Evolutionary conservation across 2,113 vertebrate species (phyloP).

Genomic region (Caranx melampygus): DNA sequence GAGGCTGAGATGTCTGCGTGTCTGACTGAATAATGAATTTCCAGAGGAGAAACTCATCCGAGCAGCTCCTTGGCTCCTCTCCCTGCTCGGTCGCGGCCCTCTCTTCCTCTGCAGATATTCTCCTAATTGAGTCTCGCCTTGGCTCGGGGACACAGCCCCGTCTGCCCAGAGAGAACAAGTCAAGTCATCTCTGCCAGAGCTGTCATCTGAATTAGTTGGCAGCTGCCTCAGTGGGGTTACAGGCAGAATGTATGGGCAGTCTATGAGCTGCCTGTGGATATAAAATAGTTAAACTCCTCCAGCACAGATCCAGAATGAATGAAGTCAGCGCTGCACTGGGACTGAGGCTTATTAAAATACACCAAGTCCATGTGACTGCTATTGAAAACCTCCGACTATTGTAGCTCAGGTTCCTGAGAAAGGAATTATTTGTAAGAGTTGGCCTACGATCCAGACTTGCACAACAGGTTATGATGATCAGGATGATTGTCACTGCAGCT

Average conservation of each 20-base stretch:
- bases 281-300: not conserved
- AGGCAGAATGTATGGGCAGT: conserved; percentile 32
- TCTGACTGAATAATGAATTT: conserved; percentile 63
- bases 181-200: conserved; percentile 44
- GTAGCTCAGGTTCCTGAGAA: conserved; percentile 2
- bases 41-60: conserved; percentile 25
- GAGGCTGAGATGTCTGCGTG: conserved; percentile 41
- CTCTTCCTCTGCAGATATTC: conserved; percentile 36
- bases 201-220: conserved; percentile 48
- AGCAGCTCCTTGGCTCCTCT: not conserved
- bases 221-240: not conserved
- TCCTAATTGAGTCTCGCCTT: conserved; percentile 59
- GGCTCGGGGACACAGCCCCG: conserved; percentile 43
- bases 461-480: not conserved
- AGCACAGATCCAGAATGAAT: not conserved
- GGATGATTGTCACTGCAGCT: not conserved
- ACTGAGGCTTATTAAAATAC: conserved; percentile 4
- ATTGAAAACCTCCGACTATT: conserved; percentile 1
- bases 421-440: not conserved
- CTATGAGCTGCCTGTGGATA: conserved; percentile 12
- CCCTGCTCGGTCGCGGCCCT: not conserved
- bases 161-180: conserved; percentile 24
- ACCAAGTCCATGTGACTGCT: not conserved
- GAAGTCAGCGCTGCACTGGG: not conserved
- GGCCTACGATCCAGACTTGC: not conserved